phyloP scores from a whole-genome alignment of 2,888 invertebrate species.

The Baronia brevicornis region DNA sequence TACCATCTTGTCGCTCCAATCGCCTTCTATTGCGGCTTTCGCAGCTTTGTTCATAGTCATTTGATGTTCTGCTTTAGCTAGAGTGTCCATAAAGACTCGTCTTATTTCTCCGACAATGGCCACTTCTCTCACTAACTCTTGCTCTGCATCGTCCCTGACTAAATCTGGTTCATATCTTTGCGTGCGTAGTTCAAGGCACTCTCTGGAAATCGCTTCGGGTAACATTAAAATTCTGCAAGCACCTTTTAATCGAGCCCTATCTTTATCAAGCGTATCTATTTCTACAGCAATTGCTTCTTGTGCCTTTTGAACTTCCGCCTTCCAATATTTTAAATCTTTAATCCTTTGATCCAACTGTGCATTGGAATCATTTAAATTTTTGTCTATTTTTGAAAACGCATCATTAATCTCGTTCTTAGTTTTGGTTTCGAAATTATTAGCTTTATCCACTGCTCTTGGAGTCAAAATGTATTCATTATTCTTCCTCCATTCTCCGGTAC shows the following conservation, averaged over 20 bases:
- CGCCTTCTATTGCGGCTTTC: constrained; percentile 86
- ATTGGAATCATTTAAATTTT: constrained; percentile 65
- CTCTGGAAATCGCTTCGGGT: constrained; percentile 82
- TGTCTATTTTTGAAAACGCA: constrained; percentile 74
- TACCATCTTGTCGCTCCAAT: constrained; percentile 92
- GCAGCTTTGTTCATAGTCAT: constrained; percentile 84
- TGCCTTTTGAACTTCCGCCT: constrained; percentile 78
- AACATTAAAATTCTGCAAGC: constrained; percentile 80
- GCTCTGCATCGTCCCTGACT: constrained; percentile 86
- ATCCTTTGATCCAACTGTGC: constrained; percentile 38
- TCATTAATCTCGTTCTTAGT: constrained; percentile 52
- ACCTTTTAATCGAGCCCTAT: constrained; percentile 78
- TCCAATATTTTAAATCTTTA: constrained; percentile 77
- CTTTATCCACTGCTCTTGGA: constrained; percentile 47
- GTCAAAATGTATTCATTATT: constrained; percentile 71
- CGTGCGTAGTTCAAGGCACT: constrained; percentile 82
- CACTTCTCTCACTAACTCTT: constrained; percentile 84
- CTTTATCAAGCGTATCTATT: constrained; percentile 77
- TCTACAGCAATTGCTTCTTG: constrained; percentile 80
- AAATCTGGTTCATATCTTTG: constrained; percentile 84
- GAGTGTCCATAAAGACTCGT: constrained; percentile 75
- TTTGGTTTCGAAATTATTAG: constrained; percentile 34
- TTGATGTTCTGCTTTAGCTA: constrained; percentile 81
- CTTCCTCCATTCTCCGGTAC: constrained; percentile 83
- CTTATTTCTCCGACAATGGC: constrained; percentile 84